phyloP scores from a whole-genome alignment of 1,140 invertebrate species.

The Panagrolaimus sp. region DNA sequence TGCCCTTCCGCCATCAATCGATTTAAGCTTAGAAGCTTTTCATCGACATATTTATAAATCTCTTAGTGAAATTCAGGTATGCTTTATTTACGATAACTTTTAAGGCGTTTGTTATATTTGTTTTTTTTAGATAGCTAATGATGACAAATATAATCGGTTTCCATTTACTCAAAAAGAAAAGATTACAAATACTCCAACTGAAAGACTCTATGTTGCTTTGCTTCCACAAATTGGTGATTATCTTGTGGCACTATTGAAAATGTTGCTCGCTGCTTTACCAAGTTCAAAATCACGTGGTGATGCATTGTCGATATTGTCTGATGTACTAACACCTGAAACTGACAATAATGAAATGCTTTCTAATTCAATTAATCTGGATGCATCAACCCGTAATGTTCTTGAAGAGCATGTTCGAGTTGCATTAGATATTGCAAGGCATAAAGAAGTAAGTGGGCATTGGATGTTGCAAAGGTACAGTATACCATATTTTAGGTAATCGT shows the following conservation, averaged over 20 bases:
- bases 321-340: conserved; percentile 69
- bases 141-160: conserved; percentile 45
- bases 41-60: conserved; percentile 51
- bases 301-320: conserved; percentile 94
- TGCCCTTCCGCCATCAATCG: conserved; percentile 49
- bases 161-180: conserved; percentile 53
- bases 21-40: conserved; percentile 45
- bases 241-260: conserved; percentile 70
- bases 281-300: conserved; percentile 79
- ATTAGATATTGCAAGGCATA: conserved; percentile 94
- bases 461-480: conserved; percentile 66
- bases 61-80: conserved; percentile 51
- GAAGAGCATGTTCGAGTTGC: conserved; percentile 92
- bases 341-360: conserved; percentile 55
- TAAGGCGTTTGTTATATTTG: too few relatives aligned
- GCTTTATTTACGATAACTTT: too few relatives aligned
- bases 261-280: conserved; percentile 88
- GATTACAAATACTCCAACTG: conserved; percentile 42
- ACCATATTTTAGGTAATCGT: conserved; percentile 78
- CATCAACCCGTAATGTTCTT: conserved; percentile 60
- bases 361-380: conserved; percentile 56
- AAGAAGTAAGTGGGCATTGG: conserved; percentile 78
- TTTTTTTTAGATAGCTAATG: conserved; percentile 49
- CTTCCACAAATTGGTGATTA: conserved; percentile 52
- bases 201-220: conserved; percentile 46